These are phyloP conservation scores for Leuciscus waleckii DNA, from an alignment of 2,797 vertebrate species.

Conservation along the genomic window DNA sequence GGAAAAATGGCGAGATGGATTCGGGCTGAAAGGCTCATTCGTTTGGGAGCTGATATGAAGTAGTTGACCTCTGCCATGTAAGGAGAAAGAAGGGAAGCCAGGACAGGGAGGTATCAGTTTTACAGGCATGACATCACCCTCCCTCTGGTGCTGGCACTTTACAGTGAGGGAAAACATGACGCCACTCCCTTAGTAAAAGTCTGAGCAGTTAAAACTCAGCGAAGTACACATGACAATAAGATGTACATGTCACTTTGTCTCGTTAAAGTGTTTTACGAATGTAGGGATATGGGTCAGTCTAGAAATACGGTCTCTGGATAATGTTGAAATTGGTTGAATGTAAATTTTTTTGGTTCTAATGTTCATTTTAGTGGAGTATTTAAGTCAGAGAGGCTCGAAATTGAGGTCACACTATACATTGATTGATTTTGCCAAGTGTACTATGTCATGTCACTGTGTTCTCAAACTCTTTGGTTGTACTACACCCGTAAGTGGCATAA, in stretches of 20 bases:
- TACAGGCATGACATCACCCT: constrained; percentile 64
- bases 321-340: background rate
- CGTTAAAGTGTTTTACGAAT: constrained; percentile 16
- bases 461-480: constrained; percentile 34
- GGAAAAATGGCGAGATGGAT: constrained; percentile 20
- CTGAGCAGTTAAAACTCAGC: constrained; percentile 60
- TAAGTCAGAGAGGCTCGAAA: background rate
- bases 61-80: constrained; percentile 63
- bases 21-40: constrained; percentile 30
- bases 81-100: constrained; percentile 58
- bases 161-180: constrained; percentile 63
- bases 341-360: constrained; percentile 8
- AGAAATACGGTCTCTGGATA: constrained; percentile 3
- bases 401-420: background rate
- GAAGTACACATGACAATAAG: constrained; percentile 46
- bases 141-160: constrained; percentile 50
- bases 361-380: background rate
- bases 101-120: constrained; percentile 63
- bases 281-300: constrained; percentile 28
- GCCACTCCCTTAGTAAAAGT: constrained; percentile 59
- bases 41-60: constrained; percentile 41
- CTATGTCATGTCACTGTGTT: constrained; percentile 22
- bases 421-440: constrained; percentile 14
- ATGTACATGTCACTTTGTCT: constrained; percentile 44
- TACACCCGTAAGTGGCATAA: constrained; percentile 28